Conservation (phyloP, 2,113 vertebrate species). For the Columba livia region DNA sequence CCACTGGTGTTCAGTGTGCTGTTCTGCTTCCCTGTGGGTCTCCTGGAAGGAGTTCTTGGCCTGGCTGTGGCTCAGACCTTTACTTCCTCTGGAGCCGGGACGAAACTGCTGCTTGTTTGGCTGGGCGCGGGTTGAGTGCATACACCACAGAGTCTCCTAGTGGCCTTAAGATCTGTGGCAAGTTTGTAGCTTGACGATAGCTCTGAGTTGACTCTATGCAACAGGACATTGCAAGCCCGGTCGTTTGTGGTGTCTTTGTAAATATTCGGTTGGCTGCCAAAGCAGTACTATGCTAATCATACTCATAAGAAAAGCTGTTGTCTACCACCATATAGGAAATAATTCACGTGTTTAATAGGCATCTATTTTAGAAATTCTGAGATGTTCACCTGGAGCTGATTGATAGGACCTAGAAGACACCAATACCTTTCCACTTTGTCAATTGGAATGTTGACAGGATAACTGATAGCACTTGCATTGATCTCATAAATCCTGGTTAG, state of each 20-base stretch:
- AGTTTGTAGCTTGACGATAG: background rate
- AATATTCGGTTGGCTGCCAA: background rate
- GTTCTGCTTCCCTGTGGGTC: too few species aligned
- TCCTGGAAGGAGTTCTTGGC: too few species aligned
- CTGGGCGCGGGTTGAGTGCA: too few species aligned
- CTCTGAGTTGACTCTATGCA: background rate
- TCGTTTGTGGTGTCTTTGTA: background rate
- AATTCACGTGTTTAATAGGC: background rate
- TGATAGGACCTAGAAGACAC: background rate
- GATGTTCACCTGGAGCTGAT: background rate
- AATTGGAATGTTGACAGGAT: background rate
- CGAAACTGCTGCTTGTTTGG: too few species aligned
- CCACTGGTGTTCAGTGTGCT: too few species aligned
- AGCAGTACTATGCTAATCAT: background rate
- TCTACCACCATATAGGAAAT: background rate
- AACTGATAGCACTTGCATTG: background rate
- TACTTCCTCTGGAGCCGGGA: too few species aligned
- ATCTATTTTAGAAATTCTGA: background rate
- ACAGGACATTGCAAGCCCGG: background rate
- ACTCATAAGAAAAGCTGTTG: background rate
- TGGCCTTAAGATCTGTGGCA: background rate
- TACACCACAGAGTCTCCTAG: background rate
- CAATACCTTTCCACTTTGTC: background rate
- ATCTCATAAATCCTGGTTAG: background rate
- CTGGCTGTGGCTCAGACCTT: too few species aligned